Evolutionary conservation across 2,113 vertebrate species (phyloP), one percentile per base, ranked within the genome.

Genomic region (Triplophysa siluroides): DNA sequence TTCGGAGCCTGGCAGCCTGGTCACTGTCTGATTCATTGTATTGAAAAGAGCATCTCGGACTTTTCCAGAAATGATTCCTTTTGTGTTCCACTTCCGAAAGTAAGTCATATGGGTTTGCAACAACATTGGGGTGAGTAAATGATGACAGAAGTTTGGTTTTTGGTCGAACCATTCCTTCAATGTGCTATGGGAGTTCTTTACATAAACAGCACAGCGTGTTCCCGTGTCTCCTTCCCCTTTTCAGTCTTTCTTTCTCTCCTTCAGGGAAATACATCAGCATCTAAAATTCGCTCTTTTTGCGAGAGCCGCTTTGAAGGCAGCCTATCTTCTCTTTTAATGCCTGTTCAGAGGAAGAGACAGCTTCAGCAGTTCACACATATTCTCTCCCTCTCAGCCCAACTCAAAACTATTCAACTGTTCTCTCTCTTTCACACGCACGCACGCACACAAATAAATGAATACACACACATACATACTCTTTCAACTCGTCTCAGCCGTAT

Each of bases 221-320:
- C 60, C 79, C 26, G 13, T 65, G 41, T 29, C 67, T 72, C 47
- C 45, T 43, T 76, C 69, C 45, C 33, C 47, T 24, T 56, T 18
- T 19, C 1, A 52, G 26, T 26, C 18, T 78, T 75, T 64, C 62
- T 78, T 54, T 70, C 62, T 65, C 73, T 80, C 77, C 79, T 83
- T 47, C n/a, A 64, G 81, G 69, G 79, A 85, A 80, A 83, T 85
- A 78, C 77, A 87, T 87, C 84, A 82, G 73, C 79, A 85, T 86
- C 78, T 81, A 82, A 75, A 76, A 78, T 85, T 79, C 47, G 76
- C 83, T 77, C 81, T 82, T 88, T 82, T 85, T 64, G 81, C 71
- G 78, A 63, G 70, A 62, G 68, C 76, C 62, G 63, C 76, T 83
- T 83, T 82, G 67, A 78, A 80, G 77, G 73, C 73, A 3, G 80